phyloP scores from a whole-genome alignment of 2,113 vertebrate species.

The Spheniscus mendiculus region DNA sequence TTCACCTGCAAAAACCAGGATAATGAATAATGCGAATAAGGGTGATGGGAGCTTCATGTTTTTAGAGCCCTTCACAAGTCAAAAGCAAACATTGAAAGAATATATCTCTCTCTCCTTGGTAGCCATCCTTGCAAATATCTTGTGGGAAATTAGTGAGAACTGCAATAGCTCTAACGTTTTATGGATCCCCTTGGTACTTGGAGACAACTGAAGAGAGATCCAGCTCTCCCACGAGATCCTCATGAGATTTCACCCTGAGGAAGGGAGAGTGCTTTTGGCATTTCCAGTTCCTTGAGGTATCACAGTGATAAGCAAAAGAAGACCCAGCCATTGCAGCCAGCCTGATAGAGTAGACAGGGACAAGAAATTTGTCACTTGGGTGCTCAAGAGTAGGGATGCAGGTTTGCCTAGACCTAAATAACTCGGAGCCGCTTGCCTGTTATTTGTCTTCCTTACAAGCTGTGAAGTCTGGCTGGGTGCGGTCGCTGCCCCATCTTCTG shows the following conservation, averaged over 20 bases:
- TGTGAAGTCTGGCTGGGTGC: not conserved
- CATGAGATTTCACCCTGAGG: not conserved
- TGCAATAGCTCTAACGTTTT: not conserved
- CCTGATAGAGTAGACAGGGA: not conserved
- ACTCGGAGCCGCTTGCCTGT: not conserved
- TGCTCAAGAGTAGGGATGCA: not conserved
- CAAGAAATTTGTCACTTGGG: not conserved
- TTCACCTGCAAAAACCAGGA: not conserved
- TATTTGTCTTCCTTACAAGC: not conserved
- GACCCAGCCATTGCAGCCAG: not conserved
- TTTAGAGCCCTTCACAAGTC: not conserved
- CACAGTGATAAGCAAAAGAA: not conserved
- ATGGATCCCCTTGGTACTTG: not conserved
- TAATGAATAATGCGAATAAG: not conserved
- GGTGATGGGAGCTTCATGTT: not conserved
- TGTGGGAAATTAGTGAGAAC: not conserved
- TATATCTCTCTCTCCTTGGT: fast-evolving
- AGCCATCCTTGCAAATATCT: not conserved
- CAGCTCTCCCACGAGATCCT: not conserved
- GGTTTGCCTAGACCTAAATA: not conserved
- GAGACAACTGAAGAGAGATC: not conserved
- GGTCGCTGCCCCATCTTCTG: not conserved
- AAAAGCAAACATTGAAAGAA: not conserved
- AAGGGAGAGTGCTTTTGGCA: not conserved
- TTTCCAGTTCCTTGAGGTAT: not conserved